Percentiles rank a stretch among this genome's conserved stretches.
Evolutionary conservation across 2,888 invertebrate species (phyloP).

Genomic region (Synanthedon myopaeformis): DNA sequence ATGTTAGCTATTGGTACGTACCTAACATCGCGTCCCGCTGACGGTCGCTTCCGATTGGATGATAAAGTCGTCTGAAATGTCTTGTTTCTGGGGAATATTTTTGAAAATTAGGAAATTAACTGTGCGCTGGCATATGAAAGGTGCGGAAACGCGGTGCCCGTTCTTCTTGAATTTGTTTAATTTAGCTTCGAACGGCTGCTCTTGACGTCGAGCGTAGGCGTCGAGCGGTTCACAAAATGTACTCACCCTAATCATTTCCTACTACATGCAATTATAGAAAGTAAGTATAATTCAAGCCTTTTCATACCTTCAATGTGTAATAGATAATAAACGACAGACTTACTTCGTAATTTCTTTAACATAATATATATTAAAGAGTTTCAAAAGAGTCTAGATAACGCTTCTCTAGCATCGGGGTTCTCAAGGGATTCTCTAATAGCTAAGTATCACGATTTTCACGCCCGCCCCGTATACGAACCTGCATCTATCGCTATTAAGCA

Average conservation of each 20-base stretch:
- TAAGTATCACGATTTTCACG: too few relatives aligned
- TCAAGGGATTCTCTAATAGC: too few relatives aligned
- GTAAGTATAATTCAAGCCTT: too few relatives aligned
- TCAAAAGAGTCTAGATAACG: too few relatives aligned
- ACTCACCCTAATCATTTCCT: neutral
- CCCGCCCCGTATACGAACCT: too few relatives aligned
- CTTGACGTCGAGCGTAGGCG: conserved; percentile 13
- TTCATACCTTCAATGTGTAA: too few relatives aligned
- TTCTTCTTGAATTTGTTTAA: conserved; percentile 13
- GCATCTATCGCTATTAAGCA: too few relatives aligned
- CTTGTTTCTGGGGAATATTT: conserved; percentile 44
- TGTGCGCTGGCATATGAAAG: conserved; percentile 46
- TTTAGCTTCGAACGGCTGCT: conserved; percentile 13
- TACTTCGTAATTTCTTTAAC: too few relatives aligned
- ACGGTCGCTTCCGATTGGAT: conserved; percentile 61
- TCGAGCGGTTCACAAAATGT: conserved; percentile 8
- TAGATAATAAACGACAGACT: too few relatives aligned
- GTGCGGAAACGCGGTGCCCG: conserved; percentile 35
- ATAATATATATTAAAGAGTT: too few relatives aligned
- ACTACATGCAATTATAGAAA: too few relatives aligned
- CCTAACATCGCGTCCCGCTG: conserved; percentile 37
- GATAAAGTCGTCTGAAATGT: conserved; percentile 50
- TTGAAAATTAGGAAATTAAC: conserved; percentile 67
- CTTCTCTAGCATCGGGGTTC: too few relatives aligned
- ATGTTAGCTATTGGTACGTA: conserved; percentile 28